Evolutionary conservation across 2,113 vertebrate species (phyloP).

Genomic region (Tyto alba): DNA sequence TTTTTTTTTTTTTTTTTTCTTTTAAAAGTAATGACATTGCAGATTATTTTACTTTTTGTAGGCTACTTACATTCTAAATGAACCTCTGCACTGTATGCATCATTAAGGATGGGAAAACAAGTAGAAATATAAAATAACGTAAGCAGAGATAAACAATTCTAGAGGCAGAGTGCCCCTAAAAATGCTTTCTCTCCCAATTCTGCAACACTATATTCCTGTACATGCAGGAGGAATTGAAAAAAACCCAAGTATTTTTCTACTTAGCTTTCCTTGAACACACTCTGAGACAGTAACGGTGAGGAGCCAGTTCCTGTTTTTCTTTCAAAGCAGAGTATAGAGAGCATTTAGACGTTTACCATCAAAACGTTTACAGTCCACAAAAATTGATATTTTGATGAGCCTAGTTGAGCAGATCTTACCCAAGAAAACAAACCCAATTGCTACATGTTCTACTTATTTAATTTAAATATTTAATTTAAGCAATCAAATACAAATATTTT

Average conservation of each 20-base stretch:
- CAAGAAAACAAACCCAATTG: neutral
- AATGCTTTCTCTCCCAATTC: neutral
- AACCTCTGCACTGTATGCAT: neutral
- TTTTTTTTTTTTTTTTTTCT: too few species aligned
- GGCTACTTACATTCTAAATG: neutral
- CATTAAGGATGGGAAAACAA: neutral
- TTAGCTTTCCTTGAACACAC: neutral
- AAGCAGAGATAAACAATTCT: neutral
- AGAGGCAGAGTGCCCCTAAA: neutral
- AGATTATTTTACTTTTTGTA: neutral
- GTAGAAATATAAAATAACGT: neutral
- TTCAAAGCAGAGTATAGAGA: neutral
- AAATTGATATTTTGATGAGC: rapidly evolving
- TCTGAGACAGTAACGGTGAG: neutral
- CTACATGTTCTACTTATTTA: neutral
- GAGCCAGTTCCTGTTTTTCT: neutral
- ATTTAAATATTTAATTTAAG: neutral
- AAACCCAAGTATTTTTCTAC: neutral
- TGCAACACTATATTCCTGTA: neutral
- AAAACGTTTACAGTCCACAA: neutral
- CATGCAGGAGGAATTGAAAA: neutral
- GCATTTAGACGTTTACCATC: neutral
- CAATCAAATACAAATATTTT: neutral
- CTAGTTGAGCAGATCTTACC: neutral
- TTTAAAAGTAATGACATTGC: neutral